A percentile compares a stretch with the other conserved stretches of the same genome.
Conservation (phyloP, 2,113 vertebrate genomes). For the Thoracochromis brauschi region DNA sequence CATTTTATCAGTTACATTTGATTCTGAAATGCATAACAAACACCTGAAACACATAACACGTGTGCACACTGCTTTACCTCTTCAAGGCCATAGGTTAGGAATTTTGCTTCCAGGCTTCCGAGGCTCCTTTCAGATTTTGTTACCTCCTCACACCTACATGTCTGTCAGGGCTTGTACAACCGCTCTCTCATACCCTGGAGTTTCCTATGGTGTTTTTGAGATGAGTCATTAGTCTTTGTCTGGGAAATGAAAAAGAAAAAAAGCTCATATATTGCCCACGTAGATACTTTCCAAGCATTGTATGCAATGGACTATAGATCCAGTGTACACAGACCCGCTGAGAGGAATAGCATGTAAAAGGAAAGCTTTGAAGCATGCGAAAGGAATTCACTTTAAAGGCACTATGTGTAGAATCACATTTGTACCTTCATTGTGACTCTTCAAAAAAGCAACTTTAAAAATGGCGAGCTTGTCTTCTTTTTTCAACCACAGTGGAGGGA, state of each 20-base stretch:
- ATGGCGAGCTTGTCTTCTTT: not conserved
- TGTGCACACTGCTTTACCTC: not conserved
- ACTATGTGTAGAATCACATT: not conserved
- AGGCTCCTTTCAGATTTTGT: not conserved
- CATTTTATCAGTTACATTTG: not conserved
- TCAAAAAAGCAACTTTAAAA: not conserved
- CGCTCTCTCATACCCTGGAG: not conserved
- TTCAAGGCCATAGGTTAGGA: constrained; percentile 11
- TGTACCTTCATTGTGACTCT: not conserved
- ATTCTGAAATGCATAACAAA: not conserved
- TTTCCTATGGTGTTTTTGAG: not conserved
- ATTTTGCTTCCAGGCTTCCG: constrained; percentile 29
- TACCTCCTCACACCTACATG: not conserved
- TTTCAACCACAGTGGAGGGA: not conserved
- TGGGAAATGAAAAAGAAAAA: not conserved
- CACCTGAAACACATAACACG: not conserved
- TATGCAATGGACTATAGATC: not conserved
- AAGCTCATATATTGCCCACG: not conserved
- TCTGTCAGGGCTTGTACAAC: constrained; percentile 28
- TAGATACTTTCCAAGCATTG: not conserved
- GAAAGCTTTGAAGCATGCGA: not conserved
- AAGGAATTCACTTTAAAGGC: not conserved
- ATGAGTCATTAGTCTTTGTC: not conserved
- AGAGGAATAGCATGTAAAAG: not conserved
- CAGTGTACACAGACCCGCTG: not conserved